Evolutionary conservation across 2,888 invertebrate genomes (phyloP), one percentile per base, ranked within the genome.

Genomic region (Ormia ochracea): DNA sequence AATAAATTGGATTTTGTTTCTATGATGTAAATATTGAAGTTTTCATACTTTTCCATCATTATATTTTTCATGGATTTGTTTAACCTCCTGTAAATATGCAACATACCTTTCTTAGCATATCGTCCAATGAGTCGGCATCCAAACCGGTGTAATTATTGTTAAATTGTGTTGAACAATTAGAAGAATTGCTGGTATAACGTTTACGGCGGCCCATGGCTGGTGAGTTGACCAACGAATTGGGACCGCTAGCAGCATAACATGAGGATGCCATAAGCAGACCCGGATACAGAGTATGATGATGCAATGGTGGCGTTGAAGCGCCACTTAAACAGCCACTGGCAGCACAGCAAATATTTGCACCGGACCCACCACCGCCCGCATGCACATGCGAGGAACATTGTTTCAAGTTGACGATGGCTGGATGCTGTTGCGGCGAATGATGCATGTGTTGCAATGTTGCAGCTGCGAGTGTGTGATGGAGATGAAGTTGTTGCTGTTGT

Each of bases 111-210:
- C 93, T 92, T 88, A 94, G 92, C 93, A 94, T 94, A 90, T 94
- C 94, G 89, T 94, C 94, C 85, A 94, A 91, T 85, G 94, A 94
- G 87, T 94, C 94, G 92, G 94, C 94, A 90, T 94, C 93, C 89
- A 91, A 89, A 85, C 91, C 90, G 84, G 91, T 91, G 86, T 91
- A 91, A 88, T 91, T 92, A 88, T 92, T 92, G 85, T 92, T 91
- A 90, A 92, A 92, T 88, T 92, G 92, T 90, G 91, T 92, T 84
- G 92, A 92, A 89, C 91, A 92, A 83, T 90, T 92, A 88, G 90
- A 91, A 87, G 90, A 91, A 89, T 91, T 89, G 84, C 89, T 89
- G 65, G 92, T 92, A 90, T 92, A 93, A 88, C 89, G 89, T 78
- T 93, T 93, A 88, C 93, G 92, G 85, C 92, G 91, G 88, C 92